Base-by-base conservation (phyloP, 2,888 invertebrate genomes). In the Reticulitermes lucifugus region DNA sequence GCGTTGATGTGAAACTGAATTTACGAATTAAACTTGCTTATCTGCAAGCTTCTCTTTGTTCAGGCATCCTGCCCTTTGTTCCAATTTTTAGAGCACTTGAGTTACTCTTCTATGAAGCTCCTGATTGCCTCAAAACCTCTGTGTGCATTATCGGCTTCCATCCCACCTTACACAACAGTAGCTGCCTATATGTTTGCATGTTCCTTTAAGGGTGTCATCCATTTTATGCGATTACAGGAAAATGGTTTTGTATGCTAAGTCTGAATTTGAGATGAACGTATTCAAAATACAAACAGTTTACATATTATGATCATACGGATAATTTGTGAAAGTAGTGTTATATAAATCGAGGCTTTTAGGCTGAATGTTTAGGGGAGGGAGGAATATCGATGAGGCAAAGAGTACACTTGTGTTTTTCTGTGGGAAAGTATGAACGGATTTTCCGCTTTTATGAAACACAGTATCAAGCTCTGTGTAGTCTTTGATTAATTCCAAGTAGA, bases 11-110 rank as follows among this genome's bases (percentile, higher is more conserved):
- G 5, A 55, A 18, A 25, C 14, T 65, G 65, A n/a, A 65, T 65
- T 65, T 65, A 65, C 25, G n/a, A 25, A 65, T 65, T 65, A 65
- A 65, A 65, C 65, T 65, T 65, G n/a, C 65, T 65, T 65, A 65
- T 65, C 65, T 10, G 6, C n/a, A 65, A 65, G 65, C n/a, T 65
- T 65, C 55, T 65, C 25, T 65, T n/a, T 65, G 65, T 65, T 65
- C n/a, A 12, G 9, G 65, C n/a, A 65, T 10, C 0, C 65, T 7
- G n/a, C n/a, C 25, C 0, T 7, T 65, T 65, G 65, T 65, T 65
- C 25, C n/a, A 25, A 25, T 65, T n/a, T 65, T 65, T 65, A 25
- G 4, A 65, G 21, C 1, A 65, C 65, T 65, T 65, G 25, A 7
- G 25, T 25, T n/a, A 25, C 65, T 65, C 65, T n/a, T 65, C 10